Evolutionary conservation across 2,888 invertebrate species (phyloP).

Genomic region (Xylota segnis): DNA sequence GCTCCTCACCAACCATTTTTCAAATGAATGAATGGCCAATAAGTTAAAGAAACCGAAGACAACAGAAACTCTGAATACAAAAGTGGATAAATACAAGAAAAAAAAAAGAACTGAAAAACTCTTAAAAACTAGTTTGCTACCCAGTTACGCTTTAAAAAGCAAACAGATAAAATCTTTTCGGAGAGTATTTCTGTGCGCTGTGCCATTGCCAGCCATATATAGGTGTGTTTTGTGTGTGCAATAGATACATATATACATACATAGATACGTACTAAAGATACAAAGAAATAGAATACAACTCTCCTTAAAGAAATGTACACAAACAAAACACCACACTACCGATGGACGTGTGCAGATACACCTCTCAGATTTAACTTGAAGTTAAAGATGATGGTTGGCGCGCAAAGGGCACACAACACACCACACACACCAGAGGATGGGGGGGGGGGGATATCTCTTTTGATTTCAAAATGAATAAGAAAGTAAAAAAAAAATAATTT

Average conservation of each 20-base stretch:
- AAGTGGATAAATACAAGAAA: conserved; percentile 58
- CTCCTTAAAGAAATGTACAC: conserved; percentile 7
- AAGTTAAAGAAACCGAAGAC: conserved; percentile 56
- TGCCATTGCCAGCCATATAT: conserved; percentile 49
- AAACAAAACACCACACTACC: conserved; percentile 35
- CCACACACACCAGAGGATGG: not conserved
- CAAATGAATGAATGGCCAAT: conserved; percentile 72
- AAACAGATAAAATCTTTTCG: conserved; percentile 75
- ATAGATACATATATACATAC: conserved; percentile 25
- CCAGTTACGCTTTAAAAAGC: conserved; percentile 76
- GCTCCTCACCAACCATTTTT: conserved; percentile 18
- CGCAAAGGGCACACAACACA: conserved; percentile 50
- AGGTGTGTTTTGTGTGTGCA: conserved; percentile 45
- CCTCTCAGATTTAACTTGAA: conserved; percentile 57
- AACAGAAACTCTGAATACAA: conserved; percentile 55
- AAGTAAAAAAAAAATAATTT: conserved; percentile 20
- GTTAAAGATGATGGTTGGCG: conserved; percentile 66
- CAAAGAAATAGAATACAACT: conserved; percentile 52
- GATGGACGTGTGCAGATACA: conserved; percentile 71
- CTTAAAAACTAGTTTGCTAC: conserved; percentile 75
- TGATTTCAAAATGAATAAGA: conserved; percentile 63
- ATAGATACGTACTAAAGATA: conserved; percentile 29
- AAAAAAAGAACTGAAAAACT: conserved; percentile 31
- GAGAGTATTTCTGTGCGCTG: conserved; percentile 55
- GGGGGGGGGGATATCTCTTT: conserved; percentile 10